A percentile compares a stretch with the other conserved stretches of the same genome.
These are phyloP conservation scores for Poicephalus gulielmi DNA, from an alignment of 2,113 vertebrate species.

Conservation along the genomic window DNA sequence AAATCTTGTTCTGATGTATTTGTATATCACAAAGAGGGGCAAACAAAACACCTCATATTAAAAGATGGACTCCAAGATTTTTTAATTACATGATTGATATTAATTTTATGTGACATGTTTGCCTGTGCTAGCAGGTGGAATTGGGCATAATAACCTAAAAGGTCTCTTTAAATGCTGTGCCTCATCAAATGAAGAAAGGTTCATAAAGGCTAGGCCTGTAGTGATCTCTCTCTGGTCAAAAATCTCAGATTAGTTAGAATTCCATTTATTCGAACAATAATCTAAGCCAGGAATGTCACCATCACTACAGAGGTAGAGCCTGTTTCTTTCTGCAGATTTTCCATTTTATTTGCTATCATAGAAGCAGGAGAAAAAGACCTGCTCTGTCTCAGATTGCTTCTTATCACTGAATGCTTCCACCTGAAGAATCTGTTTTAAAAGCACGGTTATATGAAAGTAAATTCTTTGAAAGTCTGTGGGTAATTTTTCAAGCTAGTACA, in stretches of 20 bases:
- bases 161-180: neutral
- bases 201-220: neutral
- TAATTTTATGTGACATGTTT: neutral
- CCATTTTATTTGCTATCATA: neutral
- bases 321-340: neutral
- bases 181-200: neutral
- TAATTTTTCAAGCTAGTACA: neutral
- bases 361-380: neutral
- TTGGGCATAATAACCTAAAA: neutral
- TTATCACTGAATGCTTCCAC: neutral
- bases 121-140: neutral
- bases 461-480: neutral
- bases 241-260: neutral
- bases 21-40: neutral
- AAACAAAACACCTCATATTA: neutral
- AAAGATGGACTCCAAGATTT: neutral
- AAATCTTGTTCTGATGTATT: neutral
- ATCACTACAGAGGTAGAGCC: neutral
- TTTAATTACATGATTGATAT: neutral
- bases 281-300: neutral
- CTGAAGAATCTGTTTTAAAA: neutral
- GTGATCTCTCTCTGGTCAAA: neutral
- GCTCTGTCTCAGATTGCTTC: neutral
- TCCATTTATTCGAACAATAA: neutral
- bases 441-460: neutral